These are phyloP conservation scores for Rhinatrema bivittatum DNA, from an alignment of 2,797 vertebrate species.

Conservation along the genomic window DNA sequence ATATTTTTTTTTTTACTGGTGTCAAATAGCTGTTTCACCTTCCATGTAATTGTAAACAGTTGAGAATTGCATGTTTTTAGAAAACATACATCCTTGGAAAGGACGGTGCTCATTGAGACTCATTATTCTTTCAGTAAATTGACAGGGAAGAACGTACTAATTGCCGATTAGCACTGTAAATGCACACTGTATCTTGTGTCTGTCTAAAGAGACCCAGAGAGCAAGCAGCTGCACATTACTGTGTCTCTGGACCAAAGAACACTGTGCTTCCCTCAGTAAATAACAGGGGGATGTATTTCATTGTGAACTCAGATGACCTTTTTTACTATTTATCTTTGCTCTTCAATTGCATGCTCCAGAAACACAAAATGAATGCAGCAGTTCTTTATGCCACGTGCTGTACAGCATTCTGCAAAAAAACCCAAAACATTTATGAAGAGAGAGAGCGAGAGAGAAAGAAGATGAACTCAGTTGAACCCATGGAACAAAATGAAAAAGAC, in stretches of 20 bases:
- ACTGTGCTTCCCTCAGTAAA: not conserved
- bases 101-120: slow-evolving; percentile 20
- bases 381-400: too few relatives aligned
- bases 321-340: too few relatives aligned
- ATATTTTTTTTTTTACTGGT: slow-evolving; percentile 2
- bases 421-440: too few relatives aligned
- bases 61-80: slow-evolving; percentile 8
- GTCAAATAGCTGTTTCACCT: slow-evolving; percentile 15
- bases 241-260: not conserved
- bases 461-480: too few relatives aligned
- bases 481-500: too few relatives aligned
- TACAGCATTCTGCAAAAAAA: too few relatives aligned
- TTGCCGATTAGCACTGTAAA: slow-evolving; percentile 37
- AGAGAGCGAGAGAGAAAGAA: too few relatives aligned
- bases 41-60: slow-evolving; percentile 13
- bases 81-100: slow-evolving; percentile 17
- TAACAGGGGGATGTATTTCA: too few relatives aligned
- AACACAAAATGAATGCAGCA: too few relatives aligned
- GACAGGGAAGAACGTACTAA: slow-evolving; percentile 30
- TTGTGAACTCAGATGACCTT: too few relatives aligned
- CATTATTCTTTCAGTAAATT: slow-evolving; percentile 35
- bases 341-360: too few relatives aligned
- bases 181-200: slow-evolving; percentile 9
- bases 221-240: not conserved
- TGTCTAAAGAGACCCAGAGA: slow-evolving; percentile 9